Evolutionary conservation across 2,113 vertebrate genomes (phyloP).

Genomic region (Sarotherodon lohbergeri): DNA sequence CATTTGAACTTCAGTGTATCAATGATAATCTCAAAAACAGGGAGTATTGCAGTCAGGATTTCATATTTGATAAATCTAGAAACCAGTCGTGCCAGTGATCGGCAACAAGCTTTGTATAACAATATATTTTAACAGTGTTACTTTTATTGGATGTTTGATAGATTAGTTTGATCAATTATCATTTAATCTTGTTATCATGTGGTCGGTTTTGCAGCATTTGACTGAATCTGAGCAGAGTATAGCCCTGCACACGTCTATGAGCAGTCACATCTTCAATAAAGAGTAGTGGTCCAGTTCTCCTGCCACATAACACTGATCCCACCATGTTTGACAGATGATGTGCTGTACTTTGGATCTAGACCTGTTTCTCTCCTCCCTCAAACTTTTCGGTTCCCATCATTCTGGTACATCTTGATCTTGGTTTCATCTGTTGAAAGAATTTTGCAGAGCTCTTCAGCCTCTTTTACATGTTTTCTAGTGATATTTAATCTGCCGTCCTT

Average conservation of each 20-base stretch:
- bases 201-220: not conserved
- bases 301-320: not conserved
- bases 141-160: not conserved
- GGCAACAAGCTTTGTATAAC: not conserved
- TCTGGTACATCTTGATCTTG: not conserved
- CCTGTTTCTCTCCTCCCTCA: not conserved
- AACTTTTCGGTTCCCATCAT: not conserved
- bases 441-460: not conserved
- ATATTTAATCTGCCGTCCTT: not conserved
- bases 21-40: not conserved
- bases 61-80: not conserved
- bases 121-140: not conserved
- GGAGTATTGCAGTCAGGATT: not conserved
- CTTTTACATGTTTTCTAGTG: not conserved
- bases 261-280: not conserved
- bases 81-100: not conserved
- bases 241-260: not conserved
- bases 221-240: not conserved
- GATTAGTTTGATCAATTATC: not conserved
- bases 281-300: not conserved
- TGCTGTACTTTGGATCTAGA: not conserved
- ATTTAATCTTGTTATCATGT: not conserved
- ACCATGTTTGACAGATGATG: not conserved
- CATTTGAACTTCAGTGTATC: not conserved
- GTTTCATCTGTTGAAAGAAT: not conserved